A percentile compares a stretch with the other conserved stretches of the same genome.
phyloP scores from a whole-genome alignment of 2,888 invertebrate species.

The Rhodophaea formosa region DNA sequence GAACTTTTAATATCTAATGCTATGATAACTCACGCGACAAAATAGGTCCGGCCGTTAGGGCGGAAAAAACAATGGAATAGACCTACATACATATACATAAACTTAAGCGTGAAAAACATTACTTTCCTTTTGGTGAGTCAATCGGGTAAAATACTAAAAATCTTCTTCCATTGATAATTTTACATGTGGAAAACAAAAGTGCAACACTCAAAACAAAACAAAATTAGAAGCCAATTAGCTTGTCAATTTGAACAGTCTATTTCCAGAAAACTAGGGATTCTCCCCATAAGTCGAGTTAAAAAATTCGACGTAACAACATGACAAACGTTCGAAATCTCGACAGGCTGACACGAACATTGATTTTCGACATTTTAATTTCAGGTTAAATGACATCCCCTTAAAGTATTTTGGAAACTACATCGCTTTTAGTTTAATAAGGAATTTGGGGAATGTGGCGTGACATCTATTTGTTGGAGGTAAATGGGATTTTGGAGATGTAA shows the following conservation, averaged over 20 bases:
- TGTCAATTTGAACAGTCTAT: constrained; percentile 40
- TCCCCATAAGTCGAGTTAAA: constrained; percentile 42
- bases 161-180: background rate
- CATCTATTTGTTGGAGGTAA: constrained; percentile 15
- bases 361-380: constrained; percentile 77
- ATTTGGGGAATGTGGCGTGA: constrained; percentile 16
- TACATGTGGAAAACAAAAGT: background rate
- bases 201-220: constrained; percentile 22
- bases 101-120: too few species aligned
- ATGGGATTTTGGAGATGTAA: constrained; percentile 15
- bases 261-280: constrained; percentile 32
- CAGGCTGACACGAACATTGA: constrained; percentile 66
- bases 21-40: too few species aligned
- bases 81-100: too few species aligned
- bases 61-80: too few species aligned
- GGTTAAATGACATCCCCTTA: constrained; percentile 68
- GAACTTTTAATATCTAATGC: too few species aligned
- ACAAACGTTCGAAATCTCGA: constrained; percentile 48
- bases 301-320: constrained; percentile 50
- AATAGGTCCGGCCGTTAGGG: too few species aligned
- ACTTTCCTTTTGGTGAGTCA: too few species aligned
- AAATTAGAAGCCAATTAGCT: constrained; percentile 56
- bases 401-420: constrained; percentile 50
- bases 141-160: too few species aligned
- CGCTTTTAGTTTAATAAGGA: constrained; percentile 24